These are phyloP conservation scores for Crotalus helleri DNA, from an alignment of 2,113 vertebrate species.

Conservation along the genomic window DNA sequence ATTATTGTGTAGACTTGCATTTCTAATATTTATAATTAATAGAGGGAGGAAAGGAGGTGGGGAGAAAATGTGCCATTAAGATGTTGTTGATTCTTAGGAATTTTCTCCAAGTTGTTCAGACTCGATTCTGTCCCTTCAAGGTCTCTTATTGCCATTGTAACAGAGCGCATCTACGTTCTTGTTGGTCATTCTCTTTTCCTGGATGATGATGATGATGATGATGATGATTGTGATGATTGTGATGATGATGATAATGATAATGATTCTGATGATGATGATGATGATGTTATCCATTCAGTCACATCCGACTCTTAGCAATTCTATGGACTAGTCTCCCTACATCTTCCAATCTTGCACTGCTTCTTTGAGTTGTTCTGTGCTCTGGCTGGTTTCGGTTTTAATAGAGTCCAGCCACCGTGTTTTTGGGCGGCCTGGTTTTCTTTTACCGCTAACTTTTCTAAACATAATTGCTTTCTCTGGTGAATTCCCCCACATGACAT, in stretches of 20 bases:
- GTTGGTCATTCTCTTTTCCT: not conserved
- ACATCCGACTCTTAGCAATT: not conserved
- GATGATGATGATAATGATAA: too few species aligned
- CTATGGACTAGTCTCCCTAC: not conserved
- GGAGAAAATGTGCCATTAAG: not conserved
- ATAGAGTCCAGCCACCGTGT: not conserved
- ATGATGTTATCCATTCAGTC: not conserved
- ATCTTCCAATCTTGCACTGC: not conserved
- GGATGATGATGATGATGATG: not conserved
- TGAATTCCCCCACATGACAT: not conserved
- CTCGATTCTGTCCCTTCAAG: not conserved
- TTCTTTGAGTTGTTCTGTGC: not conserved
- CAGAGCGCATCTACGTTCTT: not conserved
- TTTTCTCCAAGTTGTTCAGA: not conserved
- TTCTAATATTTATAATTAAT: not conserved
- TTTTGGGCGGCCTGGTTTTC: not conserved
- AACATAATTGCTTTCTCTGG: not conserved
- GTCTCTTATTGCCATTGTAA: not conserved
- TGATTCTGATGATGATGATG: too few species aligned
- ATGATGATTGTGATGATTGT: not conserved
- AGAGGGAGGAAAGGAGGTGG: not conserved
- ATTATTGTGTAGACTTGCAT: not conserved
- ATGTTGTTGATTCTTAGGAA: not conserved
- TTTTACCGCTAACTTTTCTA: not conserved
- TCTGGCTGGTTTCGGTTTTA: not conserved